phyloP scores from a whole-genome alignment of 1,140 invertebrate genomes.

The Nasonia longicornis region DNA sequence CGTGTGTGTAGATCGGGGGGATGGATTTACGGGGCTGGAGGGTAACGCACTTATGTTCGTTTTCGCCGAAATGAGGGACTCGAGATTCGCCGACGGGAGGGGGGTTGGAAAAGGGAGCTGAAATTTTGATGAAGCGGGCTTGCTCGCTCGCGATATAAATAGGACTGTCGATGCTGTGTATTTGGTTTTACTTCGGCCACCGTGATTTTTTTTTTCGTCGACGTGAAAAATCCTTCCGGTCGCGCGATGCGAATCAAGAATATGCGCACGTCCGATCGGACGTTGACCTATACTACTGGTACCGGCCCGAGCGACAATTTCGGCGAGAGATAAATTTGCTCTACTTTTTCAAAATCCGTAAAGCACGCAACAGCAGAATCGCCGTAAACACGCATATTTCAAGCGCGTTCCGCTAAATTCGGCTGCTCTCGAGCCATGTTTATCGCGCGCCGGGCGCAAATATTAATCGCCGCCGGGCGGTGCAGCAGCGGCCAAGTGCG shows the following conservation, averaged over 20 bases:
- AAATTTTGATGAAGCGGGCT: neutral
- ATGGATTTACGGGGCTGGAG: too few species aligned
- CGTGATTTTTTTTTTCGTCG: neutral
- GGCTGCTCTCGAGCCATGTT: neutral
- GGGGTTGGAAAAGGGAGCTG: neutral
- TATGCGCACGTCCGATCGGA: neutral
- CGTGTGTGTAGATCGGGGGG: neutral
- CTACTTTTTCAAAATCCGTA: too few species aligned
- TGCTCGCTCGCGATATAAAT: neutral
- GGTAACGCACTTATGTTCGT: neutral
- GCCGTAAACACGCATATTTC: neutral
- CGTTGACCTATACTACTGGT: neutral
- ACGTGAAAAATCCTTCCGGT: neutral
- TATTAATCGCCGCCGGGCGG: neutral
- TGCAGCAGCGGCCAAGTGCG: neutral
- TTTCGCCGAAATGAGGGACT: neutral
- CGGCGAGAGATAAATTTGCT: too few species aligned
- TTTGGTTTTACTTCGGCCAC: neutral
- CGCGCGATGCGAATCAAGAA: too few species aligned
- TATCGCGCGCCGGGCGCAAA: neutral
- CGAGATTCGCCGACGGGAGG: neutral
- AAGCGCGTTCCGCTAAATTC: neutral
- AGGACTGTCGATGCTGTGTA: neutral
- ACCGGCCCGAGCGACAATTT: neutral
- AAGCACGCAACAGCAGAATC: neutral